Evolutionary conservation across 2,888 invertebrate species (phyloP).

Genomic region (Andrena bicolor): DNA sequence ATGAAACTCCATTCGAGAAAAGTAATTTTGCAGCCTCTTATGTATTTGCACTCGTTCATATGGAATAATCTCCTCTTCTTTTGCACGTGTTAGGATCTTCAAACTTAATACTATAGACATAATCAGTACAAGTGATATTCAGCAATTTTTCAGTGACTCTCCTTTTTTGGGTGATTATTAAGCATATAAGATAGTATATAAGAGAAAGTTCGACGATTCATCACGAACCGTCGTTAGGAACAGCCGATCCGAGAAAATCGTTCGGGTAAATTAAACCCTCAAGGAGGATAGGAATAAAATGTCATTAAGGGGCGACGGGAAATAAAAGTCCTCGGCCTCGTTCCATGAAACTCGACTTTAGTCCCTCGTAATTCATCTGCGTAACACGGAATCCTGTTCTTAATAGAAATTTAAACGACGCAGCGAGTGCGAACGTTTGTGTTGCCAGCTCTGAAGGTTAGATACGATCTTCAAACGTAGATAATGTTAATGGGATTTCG

Average conservation of each 20-base stretch:
- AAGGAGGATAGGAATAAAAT: constrained; percentile 31
- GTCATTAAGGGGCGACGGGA: constrained; percentile 40
- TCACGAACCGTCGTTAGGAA: constrained; percentile 30
- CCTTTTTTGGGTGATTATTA: not conserved
- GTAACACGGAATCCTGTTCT: constrained; percentile 46
- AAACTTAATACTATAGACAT: no score
- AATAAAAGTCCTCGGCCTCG: constrained; percentile 37
- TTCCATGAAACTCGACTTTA: constrained; percentile 45
- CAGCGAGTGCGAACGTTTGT: constrained; percentile 7
- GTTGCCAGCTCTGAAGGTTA: constrained; percentile 15
- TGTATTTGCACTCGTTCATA: no score
- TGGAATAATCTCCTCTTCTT: no score
- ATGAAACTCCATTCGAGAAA: no score
- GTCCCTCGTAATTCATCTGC: constrained; percentile 35
- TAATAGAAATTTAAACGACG: constrained; percentile 56
- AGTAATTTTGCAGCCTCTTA: no score
- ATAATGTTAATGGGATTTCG: constrained; percentile 35
- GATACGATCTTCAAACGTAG: constrained; percentile 18
- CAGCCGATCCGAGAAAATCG: constrained; percentile 29
- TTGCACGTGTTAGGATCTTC: no score
- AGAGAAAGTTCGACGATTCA: constrained; percentile 21
- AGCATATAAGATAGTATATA: not conserved
- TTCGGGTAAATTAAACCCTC: constrained; percentile 44
- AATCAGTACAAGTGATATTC: no score
- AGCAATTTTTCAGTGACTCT: no score